phyloP scores from a whole-genome alignment of 2,888 invertebrate species.

The Lasioglossum villosulum region DNA sequence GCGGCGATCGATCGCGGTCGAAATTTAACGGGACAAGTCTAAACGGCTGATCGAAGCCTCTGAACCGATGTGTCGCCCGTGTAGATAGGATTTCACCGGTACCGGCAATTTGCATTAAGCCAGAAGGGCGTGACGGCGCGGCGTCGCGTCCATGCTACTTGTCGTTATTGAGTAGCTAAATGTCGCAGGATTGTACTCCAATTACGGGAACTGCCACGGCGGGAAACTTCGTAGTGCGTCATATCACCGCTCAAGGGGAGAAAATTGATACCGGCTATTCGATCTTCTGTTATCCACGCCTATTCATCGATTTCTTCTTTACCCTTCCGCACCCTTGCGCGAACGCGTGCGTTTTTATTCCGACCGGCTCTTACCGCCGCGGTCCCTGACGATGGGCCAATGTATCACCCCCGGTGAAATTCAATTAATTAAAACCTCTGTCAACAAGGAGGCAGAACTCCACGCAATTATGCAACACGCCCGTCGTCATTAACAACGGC shows the following conservation, averaged over 20 bases:
- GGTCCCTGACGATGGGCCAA: constrained; percentile 16
- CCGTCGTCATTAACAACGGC: constrained; percentile 11
- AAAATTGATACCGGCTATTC: constrained; percentile 37
- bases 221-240: constrained; percentile 52
- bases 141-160: constrained; percentile 63
- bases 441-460: constrained; percentile 20
- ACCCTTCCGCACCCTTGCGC: neutral
- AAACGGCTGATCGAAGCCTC: constrained; percentile 35
- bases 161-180: constrained; percentile 72
- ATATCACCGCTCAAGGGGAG: constrained; percentile 19
- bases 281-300: neutral
- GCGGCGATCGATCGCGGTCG: constrained; percentile 12
- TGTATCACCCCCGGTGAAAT: constrained; percentile 35
- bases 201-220: constrained; percentile 61
- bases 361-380: constrained; percentile 28
- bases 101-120: constrained; percentile 64
- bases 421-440: constrained; percentile 64
- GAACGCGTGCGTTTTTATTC: constrained; percentile 35
- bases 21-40: constrained; percentile 1
- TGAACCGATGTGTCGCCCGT: constrained; percentile 32
- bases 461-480: constrained; percentile 26
- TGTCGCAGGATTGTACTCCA: constrained; percentile 71
- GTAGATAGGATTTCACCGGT: constrained; percentile 47
- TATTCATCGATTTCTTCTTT: neutral
- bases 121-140: constrained; percentile 51